Conservation (phyloP, 2,113 vertebrate species). For the Hymenochirus boettgeri region DNA sequence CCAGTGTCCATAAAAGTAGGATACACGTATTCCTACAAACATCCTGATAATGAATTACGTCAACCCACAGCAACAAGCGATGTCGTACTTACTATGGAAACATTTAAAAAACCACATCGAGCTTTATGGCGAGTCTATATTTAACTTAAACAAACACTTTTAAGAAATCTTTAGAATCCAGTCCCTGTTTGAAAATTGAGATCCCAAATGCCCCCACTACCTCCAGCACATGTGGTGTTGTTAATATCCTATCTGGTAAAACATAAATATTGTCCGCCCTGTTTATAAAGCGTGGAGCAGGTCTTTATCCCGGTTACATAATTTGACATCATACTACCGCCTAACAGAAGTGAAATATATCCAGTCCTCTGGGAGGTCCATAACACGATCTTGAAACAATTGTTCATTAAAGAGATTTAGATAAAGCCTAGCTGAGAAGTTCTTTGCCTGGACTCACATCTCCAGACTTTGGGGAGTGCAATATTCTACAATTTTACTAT, state of each 20-base stretch:
- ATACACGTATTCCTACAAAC: too few species aligned
- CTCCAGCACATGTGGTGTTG: neutral
- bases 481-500: conserved; percentile 74
- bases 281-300: neutral
- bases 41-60: too few species aligned
- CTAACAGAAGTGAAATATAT: neutral
- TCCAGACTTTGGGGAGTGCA: conserved; percentile 2
- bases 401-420: conserved; percentile 38
- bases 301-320: conserved; percentile 9
- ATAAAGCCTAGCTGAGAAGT: conserved; percentile 14
- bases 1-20: too few species aligned
- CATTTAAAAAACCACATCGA: too few species aligned
- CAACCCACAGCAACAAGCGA: too few species aligned
- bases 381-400: conserved; percentile 13
- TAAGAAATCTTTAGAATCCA: too few species aligned
- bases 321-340: conserved; percentile 13
- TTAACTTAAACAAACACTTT: too few species aligned
- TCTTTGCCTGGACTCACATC: conserved; percentile 19
- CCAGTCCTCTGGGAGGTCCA: neutral
- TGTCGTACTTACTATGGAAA: too few species aligned
- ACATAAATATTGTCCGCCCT: conserved; percentile 8
- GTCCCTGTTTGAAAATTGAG: neutral
- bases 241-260: neutral
- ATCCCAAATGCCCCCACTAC: neutral
- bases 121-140: too few species aligned